A percentile compares a stretch with the other conserved stretches of the same genome.
Conservation (phyloP, 2,797 vertebrate species). For the Microhierax caerulescens region DNA sequence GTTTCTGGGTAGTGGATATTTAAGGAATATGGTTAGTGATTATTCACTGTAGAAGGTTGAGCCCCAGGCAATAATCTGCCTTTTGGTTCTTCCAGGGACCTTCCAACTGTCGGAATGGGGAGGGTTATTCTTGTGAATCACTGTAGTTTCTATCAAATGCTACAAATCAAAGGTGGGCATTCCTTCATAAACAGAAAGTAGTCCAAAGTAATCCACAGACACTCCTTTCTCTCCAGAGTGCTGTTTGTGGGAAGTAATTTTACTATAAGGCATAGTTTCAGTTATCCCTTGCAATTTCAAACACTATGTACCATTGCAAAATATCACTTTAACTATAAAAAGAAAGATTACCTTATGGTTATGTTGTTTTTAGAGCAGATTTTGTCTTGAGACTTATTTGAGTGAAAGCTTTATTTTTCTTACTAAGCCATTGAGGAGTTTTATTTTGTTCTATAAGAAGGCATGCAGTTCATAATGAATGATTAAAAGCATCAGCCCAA, state of each 20-base stretch:
- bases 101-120: neutral
- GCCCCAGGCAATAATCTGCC: neutral
- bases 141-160: neutral
- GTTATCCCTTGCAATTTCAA: neutral
- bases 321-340: neutral
- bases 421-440: neutral
- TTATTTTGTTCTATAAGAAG: neutral
- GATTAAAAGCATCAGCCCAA: neutral
- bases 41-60: neutral
- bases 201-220: neutral
- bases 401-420: constrained; percentile 1
- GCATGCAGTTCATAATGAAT: neutral
- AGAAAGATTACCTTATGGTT: neutral
- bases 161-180: neutral
- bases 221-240: neutral
- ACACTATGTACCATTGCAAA: neutral
- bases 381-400: neutral
- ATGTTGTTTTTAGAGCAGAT: neutral
- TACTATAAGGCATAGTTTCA: neutral
- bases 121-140: neutral
- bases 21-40: neutral
- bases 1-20: neutral
- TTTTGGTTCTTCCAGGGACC: neutral
- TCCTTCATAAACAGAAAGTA: neutral
- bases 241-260: neutral